These are phyloP conservation scores for Esox lucius DNA, from an alignment of 2,797 vertebrate species.

Conservation along the genomic window DNA sequence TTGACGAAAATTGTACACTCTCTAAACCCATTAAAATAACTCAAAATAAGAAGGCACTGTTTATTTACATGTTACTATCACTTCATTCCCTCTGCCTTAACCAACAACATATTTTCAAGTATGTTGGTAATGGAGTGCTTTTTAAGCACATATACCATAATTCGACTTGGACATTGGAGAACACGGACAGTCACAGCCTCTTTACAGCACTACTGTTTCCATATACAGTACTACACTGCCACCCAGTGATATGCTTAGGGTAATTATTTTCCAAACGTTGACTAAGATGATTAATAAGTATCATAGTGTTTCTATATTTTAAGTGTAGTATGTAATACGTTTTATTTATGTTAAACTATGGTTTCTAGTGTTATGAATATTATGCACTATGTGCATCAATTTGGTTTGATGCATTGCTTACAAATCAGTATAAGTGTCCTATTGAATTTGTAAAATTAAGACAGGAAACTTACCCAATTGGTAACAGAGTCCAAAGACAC, in stretches of 20 bases:
- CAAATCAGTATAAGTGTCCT: background rate
- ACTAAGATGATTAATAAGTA: background rate
- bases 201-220: background rate
- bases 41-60: background rate
- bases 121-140: background rate
- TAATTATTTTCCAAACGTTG: background rate
- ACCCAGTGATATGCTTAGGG: background rate
- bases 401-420: background rate
- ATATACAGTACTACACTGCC: background rate
- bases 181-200: background rate
- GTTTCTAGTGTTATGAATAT: too few relatives aligned
- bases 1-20: too few relatives aligned
- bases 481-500: conserved; percentile 16
- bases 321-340: background rate
- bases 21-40: background rate
- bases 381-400: too few relatives aligned
- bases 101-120: background rate
- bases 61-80: background rate
- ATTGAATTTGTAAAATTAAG: background rate
- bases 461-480: background rate
- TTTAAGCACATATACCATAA: background rate
- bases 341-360: too few relatives aligned
- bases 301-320: background rate
- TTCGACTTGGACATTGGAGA: background rate
- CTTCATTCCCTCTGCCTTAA: background rate